Percentiles rank a stretch among this genome's conserved stretches.
These are phyloP conservation scores for Australoheros facetus DNA, from an alignment of 2,797 vertebrate species.

Conservation along the genomic window DNA sequence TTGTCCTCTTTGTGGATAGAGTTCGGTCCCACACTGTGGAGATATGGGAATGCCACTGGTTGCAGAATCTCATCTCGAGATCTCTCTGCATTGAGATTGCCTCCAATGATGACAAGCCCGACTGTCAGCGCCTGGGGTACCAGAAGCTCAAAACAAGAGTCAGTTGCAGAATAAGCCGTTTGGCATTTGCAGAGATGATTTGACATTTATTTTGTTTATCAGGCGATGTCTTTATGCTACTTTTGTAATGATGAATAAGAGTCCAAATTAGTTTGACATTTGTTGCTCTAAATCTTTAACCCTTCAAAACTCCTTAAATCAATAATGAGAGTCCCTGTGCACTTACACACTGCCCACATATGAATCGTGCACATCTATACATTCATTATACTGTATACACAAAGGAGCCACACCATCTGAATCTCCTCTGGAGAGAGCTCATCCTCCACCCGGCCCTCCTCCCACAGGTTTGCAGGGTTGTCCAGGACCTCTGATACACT, in stretches of 20 bases:
- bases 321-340: not conserved
- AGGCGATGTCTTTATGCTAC: not conserved
- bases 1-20: too few relatives aligned
- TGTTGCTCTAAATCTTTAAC: not conserved
- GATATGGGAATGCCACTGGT: too few relatives aligned
- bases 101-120: too few relatives aligned
- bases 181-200: too few relatives aligned
- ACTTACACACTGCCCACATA: not conserved
- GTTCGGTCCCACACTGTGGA: too few relatives aligned
- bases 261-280: not conserved
- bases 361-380: constrained; percentile 11
- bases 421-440: constrained; percentile 97
- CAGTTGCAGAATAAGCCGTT: too few relatives aligned
- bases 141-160: too few relatives aligned
- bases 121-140: too few relatives aligned
- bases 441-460: constrained; percentile 87
- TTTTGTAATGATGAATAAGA: not conserved
- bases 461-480: constrained; percentile 82
- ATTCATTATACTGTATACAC: not conserved
- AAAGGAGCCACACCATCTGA: constrained; percentile 87
- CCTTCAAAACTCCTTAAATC: not conserved
- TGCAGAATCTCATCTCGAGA: too few relatives aligned
- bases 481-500: constrained; percentile 74
- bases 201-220: not conserved
- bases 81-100: too few relatives aligned